These are phyloP conservation scores for Prenolepis imparis DNA, from an alignment of 2,888 invertebrate genomes.

Conservation along the genomic window DNA sequence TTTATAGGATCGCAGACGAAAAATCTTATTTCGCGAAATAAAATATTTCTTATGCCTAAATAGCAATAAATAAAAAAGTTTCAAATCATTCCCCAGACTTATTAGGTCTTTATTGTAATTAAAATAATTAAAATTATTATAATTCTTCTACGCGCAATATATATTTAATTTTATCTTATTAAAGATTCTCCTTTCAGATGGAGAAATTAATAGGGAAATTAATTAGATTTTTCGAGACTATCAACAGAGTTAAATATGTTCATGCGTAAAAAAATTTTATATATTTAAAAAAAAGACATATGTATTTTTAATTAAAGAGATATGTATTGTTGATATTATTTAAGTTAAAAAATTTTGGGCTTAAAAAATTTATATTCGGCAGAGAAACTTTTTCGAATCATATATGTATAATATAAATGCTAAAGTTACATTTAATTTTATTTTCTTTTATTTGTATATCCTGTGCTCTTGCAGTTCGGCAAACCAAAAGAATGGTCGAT, in stretches of 20 bases:
- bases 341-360: neutral
- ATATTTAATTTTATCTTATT: neutral
- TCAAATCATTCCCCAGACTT: neutral
- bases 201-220: neutral
- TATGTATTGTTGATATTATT: neutral
- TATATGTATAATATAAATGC: neutral
- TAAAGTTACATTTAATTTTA: neutral
- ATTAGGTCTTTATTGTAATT: neutral
- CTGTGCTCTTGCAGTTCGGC: neutral
- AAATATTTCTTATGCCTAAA: neutral
- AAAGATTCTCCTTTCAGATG: neutral
- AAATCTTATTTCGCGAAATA: neutral
- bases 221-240: neutral
- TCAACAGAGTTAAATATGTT: neutral
- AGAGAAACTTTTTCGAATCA: neutral
- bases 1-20: neutral
- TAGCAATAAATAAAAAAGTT: slow-evolving; percentile 76
- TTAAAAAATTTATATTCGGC: neutral
- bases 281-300: neutral
- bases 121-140: neutral
- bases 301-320: neutral
- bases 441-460: neutral
- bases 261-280: neutral
- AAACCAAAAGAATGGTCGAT: slow-evolving; percentile 33
- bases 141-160: neutral